These are phyloP conservation scores for Drosophila kikkawai DNA, from an alignment of 1,140 invertebrate species.

Conservation along the genomic window DNA sequence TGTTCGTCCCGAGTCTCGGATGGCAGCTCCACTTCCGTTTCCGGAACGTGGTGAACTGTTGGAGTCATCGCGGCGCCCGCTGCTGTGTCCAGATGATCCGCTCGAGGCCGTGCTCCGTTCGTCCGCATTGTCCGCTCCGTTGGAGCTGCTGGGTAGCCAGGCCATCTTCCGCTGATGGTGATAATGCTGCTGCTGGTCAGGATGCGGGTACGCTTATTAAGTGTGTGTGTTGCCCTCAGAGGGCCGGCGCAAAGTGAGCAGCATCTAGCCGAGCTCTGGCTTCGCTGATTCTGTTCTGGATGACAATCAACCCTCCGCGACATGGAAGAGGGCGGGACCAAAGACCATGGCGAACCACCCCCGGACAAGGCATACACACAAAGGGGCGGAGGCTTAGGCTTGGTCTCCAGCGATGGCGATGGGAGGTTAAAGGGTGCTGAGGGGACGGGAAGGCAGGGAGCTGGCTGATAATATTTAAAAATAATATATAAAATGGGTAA, in stretches of 20 bases:
- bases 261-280: slow-evolving; percentile 1
- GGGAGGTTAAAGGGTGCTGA: neutral
- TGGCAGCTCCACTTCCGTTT: slow-evolving; percentile 3
- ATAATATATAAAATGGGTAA: neutral
- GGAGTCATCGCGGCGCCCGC: slow-evolving; percentile 21
- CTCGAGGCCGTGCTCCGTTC: slow-evolving; percentile 64
- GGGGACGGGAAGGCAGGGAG: neutral
- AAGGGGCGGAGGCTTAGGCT: slow-evolving; percentile 6
- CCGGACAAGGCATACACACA: slow-evolving; percentile 5
- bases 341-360: neutral
- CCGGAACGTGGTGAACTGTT: slow-evolving; percentile 30
- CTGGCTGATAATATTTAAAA: neutral
- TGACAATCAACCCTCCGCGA: slow-evolving; percentile 28
- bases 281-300: neutral
- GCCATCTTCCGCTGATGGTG: slow-evolving; percentile 40
- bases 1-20: slow-evolving; percentile 12
- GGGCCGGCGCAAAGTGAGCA: slow-evolving; percentile 33
- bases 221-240: slow-evolving; percentile 11
- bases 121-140: slow-evolving; percentile 65
- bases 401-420: neutral
- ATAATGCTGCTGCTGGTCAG: neutral
- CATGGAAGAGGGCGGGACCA: slow-evolving; percentile 12
- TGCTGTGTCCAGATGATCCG: slow-evolving; percentile 39
- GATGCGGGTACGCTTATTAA: neutral
- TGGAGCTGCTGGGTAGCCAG: slow-evolving; percentile 71